Conservation (phyloP, 2,888 invertebrate genomes). For the Cenopis cana region DNA sequence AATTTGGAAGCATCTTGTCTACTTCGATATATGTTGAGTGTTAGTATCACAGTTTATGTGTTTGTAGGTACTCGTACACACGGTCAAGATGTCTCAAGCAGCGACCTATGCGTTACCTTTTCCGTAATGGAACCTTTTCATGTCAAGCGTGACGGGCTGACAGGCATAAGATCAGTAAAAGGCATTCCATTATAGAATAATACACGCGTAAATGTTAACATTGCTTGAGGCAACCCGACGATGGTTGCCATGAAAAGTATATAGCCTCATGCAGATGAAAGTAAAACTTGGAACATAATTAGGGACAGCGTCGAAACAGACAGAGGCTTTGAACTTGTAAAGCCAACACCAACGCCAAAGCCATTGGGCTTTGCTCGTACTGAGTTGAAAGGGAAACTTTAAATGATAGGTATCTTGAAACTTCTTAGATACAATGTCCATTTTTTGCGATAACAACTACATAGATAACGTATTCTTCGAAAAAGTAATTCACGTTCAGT, state of each 20-base stretch:
- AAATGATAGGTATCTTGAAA: conserved; percentile 7
- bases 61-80: background rate
- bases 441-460: background rate
- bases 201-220: background rate
- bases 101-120: background rate
- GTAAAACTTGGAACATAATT: conserved; percentile 20
- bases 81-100: background rate
- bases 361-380: conserved; percentile 2
- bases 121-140: background rate
- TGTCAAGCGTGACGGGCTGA: conserved; percentile 3
- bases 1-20: too few relatives aligned
- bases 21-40: too few relatives aligned
- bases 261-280: conserved; percentile 20
- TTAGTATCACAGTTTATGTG: too few relatives aligned
- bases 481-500: too few relatives aligned
- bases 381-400: conserved; percentile 25
- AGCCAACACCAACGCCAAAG: conserved; percentile 7
- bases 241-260: background rate
- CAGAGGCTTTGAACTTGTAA: conserved; percentile 19
- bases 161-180: conserved; percentile 4
- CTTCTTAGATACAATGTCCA: background rate
- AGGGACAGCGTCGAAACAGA: conserved; percentile 11
- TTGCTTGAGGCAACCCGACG: background rate
- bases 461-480: too few relatives aligned
- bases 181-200: background rate